Conservation (phyloP, 2,888 invertebrate species). For the Sipha maydis region DNA sequence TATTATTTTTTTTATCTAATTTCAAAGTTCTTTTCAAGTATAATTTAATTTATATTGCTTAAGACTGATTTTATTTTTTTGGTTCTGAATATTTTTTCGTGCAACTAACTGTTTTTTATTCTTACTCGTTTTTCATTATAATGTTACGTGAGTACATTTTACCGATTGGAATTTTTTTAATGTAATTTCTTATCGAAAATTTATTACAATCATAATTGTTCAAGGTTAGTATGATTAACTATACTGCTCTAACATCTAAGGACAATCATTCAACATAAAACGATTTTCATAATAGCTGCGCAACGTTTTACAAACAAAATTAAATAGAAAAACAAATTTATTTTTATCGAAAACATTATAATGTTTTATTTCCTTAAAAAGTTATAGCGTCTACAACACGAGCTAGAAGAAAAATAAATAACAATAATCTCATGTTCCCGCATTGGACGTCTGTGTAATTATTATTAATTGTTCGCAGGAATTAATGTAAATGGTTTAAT, state of each 20-base stretch:
- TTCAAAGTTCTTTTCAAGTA: not conserved
- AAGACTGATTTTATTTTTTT: too few relatives aligned
- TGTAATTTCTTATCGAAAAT: conserved; percentile 7
- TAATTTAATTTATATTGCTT: not conserved
- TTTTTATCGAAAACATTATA: not conserved
- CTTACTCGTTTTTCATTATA: too few relatives aligned
- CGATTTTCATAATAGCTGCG: not conserved
- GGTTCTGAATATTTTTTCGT: not conserved
- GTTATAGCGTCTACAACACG: not conserved
- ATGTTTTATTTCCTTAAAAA: not conserved
- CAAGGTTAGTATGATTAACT: not conserved
- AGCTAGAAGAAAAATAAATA: not conserved
- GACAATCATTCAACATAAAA: not conserved
- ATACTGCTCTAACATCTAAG: not conserved
- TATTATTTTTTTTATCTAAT: not conserved
- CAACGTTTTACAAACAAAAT: not conserved
- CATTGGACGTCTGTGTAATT: not conserved
- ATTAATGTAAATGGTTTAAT: conserved; percentile 1
- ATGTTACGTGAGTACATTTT: too few relatives aligned
- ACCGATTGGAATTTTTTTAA: not conserved
- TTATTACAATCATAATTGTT: not conserved
- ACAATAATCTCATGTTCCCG: not conserved
- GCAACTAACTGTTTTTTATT: too few relatives aligned
- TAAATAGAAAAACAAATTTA: not conserved
- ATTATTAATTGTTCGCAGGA: not conserved